A percentile compares a stretch with the other conserved stretches of the same genome.
Conservation (phyloP, 2,797 vertebrate genomes). For the Zonotrichia albicollis region DNA sequence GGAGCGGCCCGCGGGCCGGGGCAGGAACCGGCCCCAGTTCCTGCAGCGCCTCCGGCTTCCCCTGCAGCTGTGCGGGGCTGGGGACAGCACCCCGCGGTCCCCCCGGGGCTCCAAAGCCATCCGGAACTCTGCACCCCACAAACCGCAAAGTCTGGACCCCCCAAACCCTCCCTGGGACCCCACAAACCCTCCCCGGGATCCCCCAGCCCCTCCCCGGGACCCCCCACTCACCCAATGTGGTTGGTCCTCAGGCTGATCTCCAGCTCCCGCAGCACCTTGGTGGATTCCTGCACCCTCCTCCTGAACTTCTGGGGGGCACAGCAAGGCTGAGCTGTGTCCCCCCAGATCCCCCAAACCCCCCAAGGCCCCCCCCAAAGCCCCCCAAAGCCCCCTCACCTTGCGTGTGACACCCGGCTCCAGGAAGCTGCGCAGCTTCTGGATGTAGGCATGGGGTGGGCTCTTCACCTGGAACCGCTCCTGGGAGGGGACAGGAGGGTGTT, state of each 20-base stretch:
- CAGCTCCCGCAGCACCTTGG: conserved; percentile 93
- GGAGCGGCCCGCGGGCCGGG: background rate
- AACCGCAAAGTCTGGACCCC: no score
- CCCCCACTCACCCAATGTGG: conserved; percentile 89
- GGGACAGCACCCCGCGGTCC: background rate
- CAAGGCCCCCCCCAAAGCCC: no score
- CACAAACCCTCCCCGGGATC: no score
- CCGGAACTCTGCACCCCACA: background rate
- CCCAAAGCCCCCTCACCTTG: conserved; percentile 67
- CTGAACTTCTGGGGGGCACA: conserved; percentile 89
- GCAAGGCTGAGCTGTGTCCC: background rate
- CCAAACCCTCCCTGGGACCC: rapidly evolving
- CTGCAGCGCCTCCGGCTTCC: conserved; percentile 53
- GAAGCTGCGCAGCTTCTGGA: conserved; percentile 81
- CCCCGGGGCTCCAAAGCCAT: no score
- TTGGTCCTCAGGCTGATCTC: conserved; percentile 97
- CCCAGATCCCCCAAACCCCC: background rate
- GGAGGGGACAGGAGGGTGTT: background rate
- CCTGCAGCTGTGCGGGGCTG: conserved; percentile 2
- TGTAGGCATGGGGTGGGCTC: conserved; percentile 81
- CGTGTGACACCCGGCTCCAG: conserved; percentile 78
- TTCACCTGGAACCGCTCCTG: conserved; percentile 84
- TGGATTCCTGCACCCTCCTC: conserved; percentile 93
- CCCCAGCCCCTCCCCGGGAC: background rate
- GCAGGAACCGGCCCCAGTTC: conserved; percentile 63